Evolutionary conservation across 2,888 invertebrate genomes (phyloP).

Genomic region (Dichetophora obliterata): DNA sequence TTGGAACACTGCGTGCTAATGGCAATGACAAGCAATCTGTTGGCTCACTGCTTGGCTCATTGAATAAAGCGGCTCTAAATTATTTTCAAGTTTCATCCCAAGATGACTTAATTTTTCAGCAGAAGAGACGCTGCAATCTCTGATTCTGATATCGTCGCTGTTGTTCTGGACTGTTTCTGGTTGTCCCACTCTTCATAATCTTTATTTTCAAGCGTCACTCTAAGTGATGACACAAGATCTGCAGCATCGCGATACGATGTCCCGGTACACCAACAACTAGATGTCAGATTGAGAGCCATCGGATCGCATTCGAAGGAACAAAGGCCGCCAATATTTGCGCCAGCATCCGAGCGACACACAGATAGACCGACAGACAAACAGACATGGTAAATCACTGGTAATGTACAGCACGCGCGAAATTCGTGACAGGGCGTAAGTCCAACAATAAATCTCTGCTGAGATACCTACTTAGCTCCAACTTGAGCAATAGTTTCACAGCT

Average conservation of each 20-base stretch:
- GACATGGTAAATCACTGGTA: constrained; percentile 46
- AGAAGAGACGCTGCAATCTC: not conserved
- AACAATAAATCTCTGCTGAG: constrained; percentile 55
- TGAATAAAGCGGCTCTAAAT: not conserved
- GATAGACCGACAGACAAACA: constrained; percentile 15
- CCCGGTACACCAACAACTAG: not conserved
- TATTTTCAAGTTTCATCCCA: not conserved
- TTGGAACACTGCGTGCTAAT: not conserved
- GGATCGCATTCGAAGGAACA: not conserved
- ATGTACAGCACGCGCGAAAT: constrained; percentile 60
- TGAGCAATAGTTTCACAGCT: not conserved
- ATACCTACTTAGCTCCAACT: constrained; percentile 50
- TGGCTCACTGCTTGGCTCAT: too few species aligned
- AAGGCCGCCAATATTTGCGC: not conserved
- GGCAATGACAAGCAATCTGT: too few species aligned
- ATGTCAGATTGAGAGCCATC: constrained; percentile 2
- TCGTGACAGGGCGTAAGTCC: constrained; percentile 60
- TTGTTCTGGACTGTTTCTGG: not conserved
- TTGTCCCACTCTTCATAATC: not conserved
- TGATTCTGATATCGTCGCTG: not conserved
- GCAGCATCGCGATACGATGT: not conserved
- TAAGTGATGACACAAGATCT: constrained; percentile 28
- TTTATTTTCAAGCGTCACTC: not conserved
- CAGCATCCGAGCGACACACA: not conserved
- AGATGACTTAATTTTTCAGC: not conserved